Evolutionary conservation across 1,140 invertebrate genomes (phyloP), one percentile per base, ranked within the genome.

Genomic region (Leptestheria dahalacensis): DNA sequence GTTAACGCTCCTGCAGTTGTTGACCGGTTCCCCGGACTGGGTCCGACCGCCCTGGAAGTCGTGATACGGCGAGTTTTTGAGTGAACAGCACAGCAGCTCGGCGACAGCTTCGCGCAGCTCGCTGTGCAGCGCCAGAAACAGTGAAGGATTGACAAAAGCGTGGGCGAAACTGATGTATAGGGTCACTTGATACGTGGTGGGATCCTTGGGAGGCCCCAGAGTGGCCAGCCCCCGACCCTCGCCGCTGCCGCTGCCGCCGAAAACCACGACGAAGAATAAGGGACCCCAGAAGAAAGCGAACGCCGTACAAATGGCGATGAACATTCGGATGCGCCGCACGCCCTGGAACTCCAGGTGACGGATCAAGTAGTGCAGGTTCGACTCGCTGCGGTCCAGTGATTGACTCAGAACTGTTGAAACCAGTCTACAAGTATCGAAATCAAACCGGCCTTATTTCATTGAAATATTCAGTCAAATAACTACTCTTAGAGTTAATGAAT

Each of bases 81-180:
- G 68, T 82, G 85, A 79, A 68, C 83, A 86, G 73, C 83, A 85
- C 9, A 85, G 70, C 65, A 85, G 81, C 25, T 61, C 53, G 6
- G 82, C 71, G 23, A 80, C 78, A 0, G 84, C 84, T 41, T 80
- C 75, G 9, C 85, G 74, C n/a, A 87, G 71, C 1, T 69, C 69
- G 50, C 69, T 67, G 68, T 91, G 86, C 26, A 91, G 74, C 23
- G 83, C 79, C 63, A 91, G 75, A 69, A 91, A 88, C 48, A 91
- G 72, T 9, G 83, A 80, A 1, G 87, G 87, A 69, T 90, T 90
- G 49, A 89, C 83, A 65, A 88, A 88, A 9, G 86, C 85, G 71
- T 91, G 88, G 54, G 88, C 81, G 71, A 89, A 88, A 46, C 86
- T 87, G 69, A 89, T 85, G 76, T 90, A 86, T 61, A 93, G 76